phyloP scores from a whole-genome alignment of 2,113 vertebrate genomes.

The Otis tarda region DNA sequence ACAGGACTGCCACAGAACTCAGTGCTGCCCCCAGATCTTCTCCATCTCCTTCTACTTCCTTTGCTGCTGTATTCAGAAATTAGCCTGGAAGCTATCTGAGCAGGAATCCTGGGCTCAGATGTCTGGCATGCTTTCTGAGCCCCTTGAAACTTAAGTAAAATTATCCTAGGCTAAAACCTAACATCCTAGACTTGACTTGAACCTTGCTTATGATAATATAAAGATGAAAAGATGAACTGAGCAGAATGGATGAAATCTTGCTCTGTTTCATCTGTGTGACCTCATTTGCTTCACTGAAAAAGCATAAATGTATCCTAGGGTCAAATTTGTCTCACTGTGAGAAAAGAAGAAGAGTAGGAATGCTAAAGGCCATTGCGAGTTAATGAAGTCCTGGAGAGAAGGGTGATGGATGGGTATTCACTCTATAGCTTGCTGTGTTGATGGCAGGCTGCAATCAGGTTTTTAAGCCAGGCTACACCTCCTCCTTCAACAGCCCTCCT shows the following conservation, averaged over 20 bases:
- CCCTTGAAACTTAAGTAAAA: background rate
- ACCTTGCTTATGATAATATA: background rate
- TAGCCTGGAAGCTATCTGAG: background rate
- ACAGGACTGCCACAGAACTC: background rate
- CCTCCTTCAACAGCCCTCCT: background rate
- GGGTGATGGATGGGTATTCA: background rate
- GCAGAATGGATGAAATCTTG: background rate
- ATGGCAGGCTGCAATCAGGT: background rate
- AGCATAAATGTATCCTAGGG: background rate
- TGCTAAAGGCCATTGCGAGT: background rate
- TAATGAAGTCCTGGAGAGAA: background rate
- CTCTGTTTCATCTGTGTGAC: background rate
- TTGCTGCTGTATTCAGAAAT: background rate
- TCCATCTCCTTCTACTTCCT: background rate
- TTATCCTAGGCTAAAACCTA: too few relatives aligned
- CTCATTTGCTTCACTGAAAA: background rate
- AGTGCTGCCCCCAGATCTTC: background rate
- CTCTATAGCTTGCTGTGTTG: background rate
- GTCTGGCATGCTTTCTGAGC: background rate
- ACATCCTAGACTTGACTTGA: background rate
- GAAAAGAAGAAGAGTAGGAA: background rate
- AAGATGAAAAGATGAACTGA: background rate
- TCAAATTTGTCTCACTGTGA: background rate
- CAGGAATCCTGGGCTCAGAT: background rate
- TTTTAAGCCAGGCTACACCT: background rate